Percentiles rank a stretch among this genome's conserved stretches.
phyloP scores from a whole-genome alignment of 2,797 vertebrate genomes.

The Euphonia xanthogaster region DNA sequence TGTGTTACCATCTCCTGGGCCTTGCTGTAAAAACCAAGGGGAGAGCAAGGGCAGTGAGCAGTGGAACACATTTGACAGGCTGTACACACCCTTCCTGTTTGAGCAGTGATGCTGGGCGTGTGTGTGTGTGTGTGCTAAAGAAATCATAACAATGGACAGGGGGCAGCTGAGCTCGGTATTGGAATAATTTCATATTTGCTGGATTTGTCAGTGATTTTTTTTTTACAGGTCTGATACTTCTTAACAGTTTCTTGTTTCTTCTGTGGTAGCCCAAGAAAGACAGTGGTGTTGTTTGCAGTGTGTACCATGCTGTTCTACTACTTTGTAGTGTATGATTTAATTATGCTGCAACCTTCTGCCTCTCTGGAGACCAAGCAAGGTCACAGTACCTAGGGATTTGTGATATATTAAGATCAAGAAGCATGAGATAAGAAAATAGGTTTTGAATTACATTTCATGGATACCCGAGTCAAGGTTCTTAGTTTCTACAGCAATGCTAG shows the following conservation, averaged over 20 bases:
- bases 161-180: neutral
- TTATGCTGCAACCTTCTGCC: constrained; percentile 22
- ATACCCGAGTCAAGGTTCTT: neutral
- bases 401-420: neutral
- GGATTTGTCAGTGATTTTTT: neutral
- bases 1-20: neutral
- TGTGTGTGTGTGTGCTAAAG: neutral
- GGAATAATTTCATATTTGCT: neutral
- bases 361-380: neutral
- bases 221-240: neutral
- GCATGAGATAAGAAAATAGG: neutral
- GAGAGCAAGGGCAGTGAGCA: constrained; percentile 42
- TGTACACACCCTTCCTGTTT: constrained; percentile 67
- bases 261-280: neutral
- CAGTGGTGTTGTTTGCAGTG: neutral
- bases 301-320: constrained; percentile 6
- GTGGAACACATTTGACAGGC: neutral
- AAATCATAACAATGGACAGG: neutral
- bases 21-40: constrained; percentile 41
- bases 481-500: neutral
- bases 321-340: constrained; percentile 33
- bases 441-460: neutral
- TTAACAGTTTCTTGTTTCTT: neutral
- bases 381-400: neutral
- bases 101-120: neutral